phyloP scores from a whole-genome alignment of 2,797 vertebrate genomes.

The Trachurus trachurus region DNA sequence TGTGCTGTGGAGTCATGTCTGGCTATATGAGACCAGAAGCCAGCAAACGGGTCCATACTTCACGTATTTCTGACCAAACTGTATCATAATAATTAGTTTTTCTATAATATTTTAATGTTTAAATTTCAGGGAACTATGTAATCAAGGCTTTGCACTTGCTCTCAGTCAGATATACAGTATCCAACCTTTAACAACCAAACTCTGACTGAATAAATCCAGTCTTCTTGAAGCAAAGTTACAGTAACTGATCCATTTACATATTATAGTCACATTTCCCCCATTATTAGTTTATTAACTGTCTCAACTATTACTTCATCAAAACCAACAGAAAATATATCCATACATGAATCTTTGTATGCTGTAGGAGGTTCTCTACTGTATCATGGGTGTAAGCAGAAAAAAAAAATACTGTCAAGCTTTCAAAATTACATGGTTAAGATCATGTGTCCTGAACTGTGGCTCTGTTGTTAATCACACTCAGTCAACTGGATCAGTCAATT shows the following conservation, averaged over 20 bases:
- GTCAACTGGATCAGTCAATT: background rate
- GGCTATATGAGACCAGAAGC: too few relatives aligned
- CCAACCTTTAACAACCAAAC: background rate
- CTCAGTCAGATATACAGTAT: background rate
- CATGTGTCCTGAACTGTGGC: background rate
- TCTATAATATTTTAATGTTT: background rate
- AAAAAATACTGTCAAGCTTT: background rate
- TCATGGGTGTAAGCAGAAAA: background rate
- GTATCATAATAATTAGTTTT: background rate
- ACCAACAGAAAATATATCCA: background rate
- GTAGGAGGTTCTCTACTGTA: background rate
- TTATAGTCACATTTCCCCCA: background rate
- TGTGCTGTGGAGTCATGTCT: too few relatives aligned
- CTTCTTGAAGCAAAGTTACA: background rate
- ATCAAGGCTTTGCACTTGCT: background rate
- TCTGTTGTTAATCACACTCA: background rate
- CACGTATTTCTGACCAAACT: too few relatives aligned
- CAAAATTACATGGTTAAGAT: background rate
- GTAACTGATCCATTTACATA: background rate
- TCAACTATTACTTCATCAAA: background rate
- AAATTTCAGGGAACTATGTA: background rate
- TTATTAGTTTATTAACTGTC: background rate
- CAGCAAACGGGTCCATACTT: background rate
- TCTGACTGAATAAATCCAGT: background rate
- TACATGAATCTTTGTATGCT: background rate